phyloP scores from a whole-genome alignment of 2,113 vertebrate genomes.

The Mustela nigripes region DNA sequence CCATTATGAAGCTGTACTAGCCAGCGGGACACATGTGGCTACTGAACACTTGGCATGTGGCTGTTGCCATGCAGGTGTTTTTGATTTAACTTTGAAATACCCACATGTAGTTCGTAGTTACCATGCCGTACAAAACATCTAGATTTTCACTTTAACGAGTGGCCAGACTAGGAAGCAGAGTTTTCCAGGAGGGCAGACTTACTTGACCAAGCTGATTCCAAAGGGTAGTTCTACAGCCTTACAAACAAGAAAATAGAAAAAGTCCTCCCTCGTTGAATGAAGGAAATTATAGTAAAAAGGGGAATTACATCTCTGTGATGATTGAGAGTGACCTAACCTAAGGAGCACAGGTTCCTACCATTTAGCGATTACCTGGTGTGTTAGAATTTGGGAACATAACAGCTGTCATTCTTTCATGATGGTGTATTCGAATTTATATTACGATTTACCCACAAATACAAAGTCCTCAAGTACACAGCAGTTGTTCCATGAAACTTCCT shows the following conservation, averaged over 20 bases:
- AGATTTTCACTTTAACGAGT: slow-evolving; percentile 24
- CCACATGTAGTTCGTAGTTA: background rate
- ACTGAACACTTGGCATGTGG: background rate
- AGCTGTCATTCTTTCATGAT: slow-evolving; percentile 50
- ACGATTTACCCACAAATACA: slow-evolving; percentile 36
- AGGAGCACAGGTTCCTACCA: background rate
- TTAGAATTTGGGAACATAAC: slow-evolving; percentile 55
- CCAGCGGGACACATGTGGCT: background rate
- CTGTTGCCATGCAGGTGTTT: background rate
- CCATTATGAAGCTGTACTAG: background rate
- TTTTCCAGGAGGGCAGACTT: background rate
- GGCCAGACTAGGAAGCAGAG: background rate
- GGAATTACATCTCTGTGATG: slow-evolving; percentile 35
- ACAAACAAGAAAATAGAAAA: slow-evolving; percentile 55
- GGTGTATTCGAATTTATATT: slow-evolving; percentile 27
- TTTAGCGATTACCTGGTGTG: background rate
- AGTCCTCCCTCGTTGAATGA: background rate
- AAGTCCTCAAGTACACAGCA: slow-evolving; percentile 19
- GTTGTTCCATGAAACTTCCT: slow-evolving; percentile 34
- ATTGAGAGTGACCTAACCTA: slow-evolving; percentile 42
- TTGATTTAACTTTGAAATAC: slow-evolving; percentile 29
- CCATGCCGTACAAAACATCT: background rate
- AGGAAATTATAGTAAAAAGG: slow-evolving; percentile 59
- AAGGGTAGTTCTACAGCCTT: slow-evolving; percentile 50
- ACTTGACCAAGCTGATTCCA: slow-evolving; percentile 44